These are phyloP conservation scores for Clarias gariepinus DNA, from an alignment of 2,113 vertebrate genomes.

Conservation along the genomic window DNA sequence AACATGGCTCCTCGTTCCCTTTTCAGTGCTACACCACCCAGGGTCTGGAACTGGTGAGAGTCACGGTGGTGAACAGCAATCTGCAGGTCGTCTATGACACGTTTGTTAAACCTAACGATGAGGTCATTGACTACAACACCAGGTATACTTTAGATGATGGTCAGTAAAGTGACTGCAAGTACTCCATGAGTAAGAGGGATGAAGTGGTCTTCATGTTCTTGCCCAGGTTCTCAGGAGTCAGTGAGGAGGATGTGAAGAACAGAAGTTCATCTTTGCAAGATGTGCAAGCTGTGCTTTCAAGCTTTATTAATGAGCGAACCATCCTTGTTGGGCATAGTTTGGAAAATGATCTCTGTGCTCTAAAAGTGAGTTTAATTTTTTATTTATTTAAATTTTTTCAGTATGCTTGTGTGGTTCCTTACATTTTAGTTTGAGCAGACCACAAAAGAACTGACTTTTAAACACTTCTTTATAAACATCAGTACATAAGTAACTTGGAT, in stretches of 20 bases:
- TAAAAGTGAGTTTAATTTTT: conserved; percentile 75
- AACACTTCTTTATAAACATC: background rate
- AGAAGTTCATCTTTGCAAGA: conserved; percentile 62
- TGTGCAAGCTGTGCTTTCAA: conserved; percentile 75
- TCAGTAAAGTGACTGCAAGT: background rate
- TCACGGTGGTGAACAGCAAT: conserved; percentile 74
- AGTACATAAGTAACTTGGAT: background rate
- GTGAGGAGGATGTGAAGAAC: conserved; percentile 70
- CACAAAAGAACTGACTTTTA: background rate
- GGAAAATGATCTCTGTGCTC: conserved; percentile 71
- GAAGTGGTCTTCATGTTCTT: background rate
- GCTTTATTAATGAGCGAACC: conserved; percentile 74
- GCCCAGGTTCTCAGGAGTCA: conserved; percentile 77
- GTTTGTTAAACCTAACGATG: conserved; percentile 76
- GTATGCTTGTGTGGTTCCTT: background rate
- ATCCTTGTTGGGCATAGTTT: conserved; percentile 79
- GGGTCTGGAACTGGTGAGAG: conserved; percentile 76
- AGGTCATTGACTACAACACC: conserved; percentile 79
- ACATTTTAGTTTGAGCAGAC: background rate
- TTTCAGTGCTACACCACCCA: conserved; percentile 76
- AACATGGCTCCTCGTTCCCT: background rate
- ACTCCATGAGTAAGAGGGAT: background rate
- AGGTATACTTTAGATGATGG: conserved; percentile 64
- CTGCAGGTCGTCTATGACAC: conserved; percentile 76
- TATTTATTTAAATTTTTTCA: background rate